Conservation (phyloP, 2,797 vertebrate species). For the Gadopsis marmoratus region DNA sequence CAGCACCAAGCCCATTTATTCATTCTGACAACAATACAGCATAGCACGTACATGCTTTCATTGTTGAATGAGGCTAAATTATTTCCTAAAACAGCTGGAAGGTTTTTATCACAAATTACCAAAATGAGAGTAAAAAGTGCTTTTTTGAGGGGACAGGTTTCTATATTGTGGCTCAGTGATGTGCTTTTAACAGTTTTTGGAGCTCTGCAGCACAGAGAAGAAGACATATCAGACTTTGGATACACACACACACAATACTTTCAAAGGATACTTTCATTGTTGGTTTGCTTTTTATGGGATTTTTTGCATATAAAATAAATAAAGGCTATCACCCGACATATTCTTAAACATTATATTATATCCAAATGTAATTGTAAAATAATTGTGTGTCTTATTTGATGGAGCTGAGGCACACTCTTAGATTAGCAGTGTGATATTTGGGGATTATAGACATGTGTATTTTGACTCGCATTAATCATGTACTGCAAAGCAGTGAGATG, state of each 20-base stretch:
- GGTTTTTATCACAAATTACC: too few relatives aligned
- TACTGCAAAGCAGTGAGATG: slow-evolving; percentile 17
- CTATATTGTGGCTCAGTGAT: neutral
- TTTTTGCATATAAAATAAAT: neutral
- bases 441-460: slow-evolving; percentile 21
- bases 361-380: neutral
- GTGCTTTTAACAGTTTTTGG: neutral
- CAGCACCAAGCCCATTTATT: neutral
- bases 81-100: neutral
- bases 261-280: neutral
- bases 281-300: neutral
- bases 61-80: neutral
- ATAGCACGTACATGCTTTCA: neutral
- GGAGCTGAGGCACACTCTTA: neutral
- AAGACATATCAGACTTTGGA: neutral
- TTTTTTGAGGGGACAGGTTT: too few relatives aligned
- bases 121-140: neutral
- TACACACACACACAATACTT: neutral
- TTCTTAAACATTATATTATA: neutral
- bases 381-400: slow-evolving; percentile 2
- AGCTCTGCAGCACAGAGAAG: neutral
- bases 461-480: slow-evolving; percentile 37
- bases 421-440: slow-evolving; percentile 1
- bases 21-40: neutral
- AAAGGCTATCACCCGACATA: neutral